Base-by-base conservation (phyloP, 2,113 vertebrate species). In the Aphelocoma coerulescens region DNA sequence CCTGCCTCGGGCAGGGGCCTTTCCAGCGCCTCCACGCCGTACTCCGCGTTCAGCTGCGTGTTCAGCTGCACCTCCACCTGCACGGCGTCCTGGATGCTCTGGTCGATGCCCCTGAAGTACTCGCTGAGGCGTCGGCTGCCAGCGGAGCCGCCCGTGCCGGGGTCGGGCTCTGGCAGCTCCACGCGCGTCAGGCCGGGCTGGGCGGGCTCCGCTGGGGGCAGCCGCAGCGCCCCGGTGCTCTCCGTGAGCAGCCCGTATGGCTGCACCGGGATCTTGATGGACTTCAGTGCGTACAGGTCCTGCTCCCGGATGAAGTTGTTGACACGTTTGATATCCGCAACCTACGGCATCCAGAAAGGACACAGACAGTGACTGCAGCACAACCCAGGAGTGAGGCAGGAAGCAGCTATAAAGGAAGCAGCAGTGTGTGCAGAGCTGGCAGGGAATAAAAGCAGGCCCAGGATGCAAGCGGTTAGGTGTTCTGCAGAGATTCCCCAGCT, bases 221-320 rank as follows among this genome's bases (percentile, higher is more conserved):
- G 93, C 51, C 77, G 91, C 6, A 93, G 92, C 6, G 98, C 97
- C 10, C 88, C 30, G 21, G 71, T 61, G 1, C 61, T 83, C 97
- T 99, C 99, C 0, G 98, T 99, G 65, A 99, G 94, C 76, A 99
- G 90, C 55, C 99, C 97, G 17, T 99, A 98, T 58, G 97, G 97
- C 97, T 97, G 98, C 93, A 99, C 98, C 0, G 99, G 99, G 97
- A 99, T 99, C 97, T 99, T 99, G 89, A 99, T 98, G 8, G 97
- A 98, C 96, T 99, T 99, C 61, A 99, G 96, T 9, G 99, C 99
- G 18, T 98, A 99, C 41, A 99, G 90, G 96, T 99, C 99, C 97
- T 99, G 99, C 79, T 99, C 99, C 78, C 98, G 97, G 76, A 99
- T 98, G 35, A 99, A 98, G 97, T 99, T 99, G 98, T 99, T 99